Evolutionary conservation across 1,140 invertebrate genomes (phyloP).

Genomic region (Macrobrachium rosenbergii): DNA sequence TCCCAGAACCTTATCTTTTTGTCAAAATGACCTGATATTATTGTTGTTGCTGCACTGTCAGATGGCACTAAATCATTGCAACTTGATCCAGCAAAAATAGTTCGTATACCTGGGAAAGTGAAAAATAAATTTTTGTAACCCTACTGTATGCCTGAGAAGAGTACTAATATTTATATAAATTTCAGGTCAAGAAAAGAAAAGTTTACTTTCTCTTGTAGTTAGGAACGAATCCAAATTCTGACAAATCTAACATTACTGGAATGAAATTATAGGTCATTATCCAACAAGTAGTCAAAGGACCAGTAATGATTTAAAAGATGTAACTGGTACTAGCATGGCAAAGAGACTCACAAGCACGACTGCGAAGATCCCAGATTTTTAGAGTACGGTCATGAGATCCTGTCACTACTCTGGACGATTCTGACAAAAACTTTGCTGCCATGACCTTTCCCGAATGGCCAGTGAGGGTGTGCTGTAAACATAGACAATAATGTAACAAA

Average conservation of each 20-base stretch:
- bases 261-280: too few species aligned
- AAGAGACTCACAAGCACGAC: slow-evolving; percentile 86
- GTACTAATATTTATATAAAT: too few species aligned
- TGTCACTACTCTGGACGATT: slow-evolving; percentile 90
- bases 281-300: too few species aligned
- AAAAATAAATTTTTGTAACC: background rate
- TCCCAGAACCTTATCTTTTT: slow-evolving; percentile 98
- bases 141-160: too few species aligned
- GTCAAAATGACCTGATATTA: slow-evolving; percentile 98
- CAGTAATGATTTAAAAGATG: background rate
- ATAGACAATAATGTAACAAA: slow-evolving; percentile 65
- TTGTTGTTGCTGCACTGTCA: slow-evolving; percentile 78
- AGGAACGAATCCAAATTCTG: too few species aligned
- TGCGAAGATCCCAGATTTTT: slow-evolving; percentile 96
- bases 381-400: slow-evolving; percentile 96
- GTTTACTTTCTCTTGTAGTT: too few species aligned
- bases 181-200: too few species aligned
- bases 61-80: slow-evolving; percentile 95
- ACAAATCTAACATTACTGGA: too few species aligned
- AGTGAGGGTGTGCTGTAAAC: slow-evolving; percentile 92
- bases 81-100: slow-evolving; percentile 96
- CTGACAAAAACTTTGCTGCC: slow-evolving; percentile 92
- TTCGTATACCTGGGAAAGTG: slow-evolving; percentile 70
- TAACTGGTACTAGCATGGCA: slow-evolving; percentile 4
- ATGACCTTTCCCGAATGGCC: slow-evolving; percentile 96